Percentiles rank a stretch among this genome's conserved stretches.
Conservation (phyloP, 2,113 vertebrate genomes). For the Eptesicus fuscus region DNA sequence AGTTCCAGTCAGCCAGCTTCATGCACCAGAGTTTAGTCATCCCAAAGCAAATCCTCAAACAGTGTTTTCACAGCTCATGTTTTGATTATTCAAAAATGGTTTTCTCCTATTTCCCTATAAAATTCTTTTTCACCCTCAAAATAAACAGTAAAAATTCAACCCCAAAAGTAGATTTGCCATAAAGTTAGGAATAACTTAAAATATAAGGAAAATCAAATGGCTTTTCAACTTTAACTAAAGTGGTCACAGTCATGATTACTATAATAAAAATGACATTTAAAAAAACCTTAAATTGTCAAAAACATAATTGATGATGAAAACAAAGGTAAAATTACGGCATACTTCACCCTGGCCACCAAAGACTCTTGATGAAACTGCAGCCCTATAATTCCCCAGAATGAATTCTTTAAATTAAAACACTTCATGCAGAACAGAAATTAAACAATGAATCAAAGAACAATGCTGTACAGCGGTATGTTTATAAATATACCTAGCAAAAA, state of each 20-base stretch:
- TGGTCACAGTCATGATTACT: slow-evolving; percentile 54
- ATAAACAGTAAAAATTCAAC: slow-evolving; percentile 48
- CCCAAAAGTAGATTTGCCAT: slow-evolving; percentile 18
- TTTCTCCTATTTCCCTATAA: slow-evolving; percentile 51
- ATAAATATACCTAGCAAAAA: slow-evolving; percentile 64
- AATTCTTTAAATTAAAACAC: slow-evolving; percentile 78
- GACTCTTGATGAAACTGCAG: slow-evolving; percentile 62
- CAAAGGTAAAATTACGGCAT: slow-evolving; percentile 51
- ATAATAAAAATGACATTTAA: slow-evolving; percentile 62
- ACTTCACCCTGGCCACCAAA: slow-evolving; percentile 58
- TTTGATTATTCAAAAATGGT: slow-evolving; percentile 22
- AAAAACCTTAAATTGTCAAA: slow-evolving; percentile 66
- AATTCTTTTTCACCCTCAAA: slow-evolving; percentile 41
- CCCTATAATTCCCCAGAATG: slow-evolving; percentile 55
- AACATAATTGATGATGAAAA: slow-evolving; percentile 68
- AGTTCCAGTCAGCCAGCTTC: background rate
- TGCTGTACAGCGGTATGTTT: slow-evolving; percentile 4
- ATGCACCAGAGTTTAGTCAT: background rate
- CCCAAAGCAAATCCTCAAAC: slow-evolving; percentile 10
- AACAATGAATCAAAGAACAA: slow-evolving; percentile 77
- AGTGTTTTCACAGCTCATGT: background rate
- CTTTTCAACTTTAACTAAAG: slow-evolving; percentile 66
- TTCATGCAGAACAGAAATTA: slow-evolving; percentile 77
- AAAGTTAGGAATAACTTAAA: slow-evolving; percentile 67
- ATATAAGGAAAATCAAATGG: slow-evolving; percentile 58